Evolutionary conservation across 2,888 invertebrate genomes (phyloP).

Genomic region (Cremastobaeus sp.): DNA sequence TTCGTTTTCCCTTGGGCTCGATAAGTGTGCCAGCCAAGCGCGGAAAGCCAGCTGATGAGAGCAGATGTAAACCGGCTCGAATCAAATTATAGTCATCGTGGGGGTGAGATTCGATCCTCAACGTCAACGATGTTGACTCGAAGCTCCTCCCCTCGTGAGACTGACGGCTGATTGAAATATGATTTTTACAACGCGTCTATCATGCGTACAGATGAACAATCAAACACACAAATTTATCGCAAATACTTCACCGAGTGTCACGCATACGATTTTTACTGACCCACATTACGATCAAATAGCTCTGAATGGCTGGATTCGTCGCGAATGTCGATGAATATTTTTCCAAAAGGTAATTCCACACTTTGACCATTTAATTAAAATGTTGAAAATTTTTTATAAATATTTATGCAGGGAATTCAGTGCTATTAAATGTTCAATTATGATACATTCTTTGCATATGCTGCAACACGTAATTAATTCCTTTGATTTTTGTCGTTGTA

Average conservation of each 20-base stretch:
- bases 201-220: slow-evolving; percentile 28
- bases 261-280: not conserved
- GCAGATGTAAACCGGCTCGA: slow-evolving; percentile 54
- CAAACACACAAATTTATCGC: slow-evolving; percentile 12
- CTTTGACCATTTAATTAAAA: no score
- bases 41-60: slow-evolving; percentile 34
- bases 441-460: no score
- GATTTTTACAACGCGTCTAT: slow-evolving; percentile 42
- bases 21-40: slow-evolving; percentile 2
- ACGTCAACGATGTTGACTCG: slow-evolving; percentile 47
- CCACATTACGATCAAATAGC: not conserved
- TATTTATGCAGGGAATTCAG: no score
- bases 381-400: no score
- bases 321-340: no score
- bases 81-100: slow-evolving; percentile 51
- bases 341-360: no score
- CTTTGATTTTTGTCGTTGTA: no score
- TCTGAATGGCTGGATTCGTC: no score
- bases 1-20: slow-evolving; percentile 37
- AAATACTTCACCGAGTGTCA: slow-evolving; percentile 7
- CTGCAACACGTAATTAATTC: no score
- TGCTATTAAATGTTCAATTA: no score
- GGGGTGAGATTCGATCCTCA: slow-evolving; percentile 41
- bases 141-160: slow-evolving; percentile 26
- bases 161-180: slow-evolving; percentile 53